A percentile compares a stretch with the other conserved stretches of the same genome.
Conservation (phyloP, 2,888 invertebrate species). For the Phengaris arion region DNA sequence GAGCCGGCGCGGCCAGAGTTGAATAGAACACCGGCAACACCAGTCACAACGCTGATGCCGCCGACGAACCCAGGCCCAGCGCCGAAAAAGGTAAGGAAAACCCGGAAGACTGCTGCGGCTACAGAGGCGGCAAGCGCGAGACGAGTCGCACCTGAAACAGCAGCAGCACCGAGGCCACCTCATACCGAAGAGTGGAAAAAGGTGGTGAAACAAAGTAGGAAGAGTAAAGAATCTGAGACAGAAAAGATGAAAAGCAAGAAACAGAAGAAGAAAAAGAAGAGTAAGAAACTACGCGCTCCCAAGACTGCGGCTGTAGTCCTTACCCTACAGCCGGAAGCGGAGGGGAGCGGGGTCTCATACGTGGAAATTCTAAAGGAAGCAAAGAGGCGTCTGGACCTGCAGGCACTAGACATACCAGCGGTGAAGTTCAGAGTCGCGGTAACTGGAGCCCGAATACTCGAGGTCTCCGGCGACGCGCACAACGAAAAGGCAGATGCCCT, state of each 20-base stretch:
- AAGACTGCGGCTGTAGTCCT: background rate
- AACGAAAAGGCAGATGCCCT: background rate
- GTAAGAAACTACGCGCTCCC: background rate
- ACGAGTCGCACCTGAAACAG: background rate
- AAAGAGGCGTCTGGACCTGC: background rate
- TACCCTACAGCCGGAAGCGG: slow-evolving; percentile 12
- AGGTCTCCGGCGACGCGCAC: background rate
- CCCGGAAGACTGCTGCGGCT: background rate
- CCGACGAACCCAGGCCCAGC: background rate
- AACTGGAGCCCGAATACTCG: background rate
- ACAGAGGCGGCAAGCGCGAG: background rate
- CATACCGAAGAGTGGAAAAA: background rate
- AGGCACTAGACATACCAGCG: background rate
- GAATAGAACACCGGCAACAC: too few species aligned
- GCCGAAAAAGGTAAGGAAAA: background rate
- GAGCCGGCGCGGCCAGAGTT: background rate
- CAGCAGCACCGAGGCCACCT: background rate
- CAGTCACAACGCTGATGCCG: slow-evolving; percentile 15
- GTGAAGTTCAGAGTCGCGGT: background rate
- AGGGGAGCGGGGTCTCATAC: background rate
- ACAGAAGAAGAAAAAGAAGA: background rate
- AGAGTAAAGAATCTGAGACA: background rate
- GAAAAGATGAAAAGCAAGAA: background rate
- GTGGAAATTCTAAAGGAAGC: background rate
- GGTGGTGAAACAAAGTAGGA: background rate